Conservation (phyloP, 2,113 vertebrate species). For the Cettia cetti region DNA sequence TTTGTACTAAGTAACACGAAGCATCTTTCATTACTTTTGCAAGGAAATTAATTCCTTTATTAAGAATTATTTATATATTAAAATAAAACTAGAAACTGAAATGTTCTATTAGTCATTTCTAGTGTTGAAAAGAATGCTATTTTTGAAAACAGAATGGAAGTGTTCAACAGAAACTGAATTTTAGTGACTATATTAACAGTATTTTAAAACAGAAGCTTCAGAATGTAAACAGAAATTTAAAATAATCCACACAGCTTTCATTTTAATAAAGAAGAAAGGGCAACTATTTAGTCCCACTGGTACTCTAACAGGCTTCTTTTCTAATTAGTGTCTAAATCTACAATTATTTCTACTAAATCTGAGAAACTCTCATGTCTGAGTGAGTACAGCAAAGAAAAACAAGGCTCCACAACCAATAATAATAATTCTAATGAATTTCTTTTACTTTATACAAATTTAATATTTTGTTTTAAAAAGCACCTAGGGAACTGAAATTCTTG, state of each 20-base stretch:
- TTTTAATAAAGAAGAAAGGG: background rate
- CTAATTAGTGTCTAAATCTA: background rate
- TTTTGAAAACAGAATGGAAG: background rate
- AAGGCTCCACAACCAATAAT: background rate
- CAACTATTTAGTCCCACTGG: background rate
- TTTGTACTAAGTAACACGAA: background rate
- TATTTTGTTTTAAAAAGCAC: background rate
- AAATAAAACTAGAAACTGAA: background rate
- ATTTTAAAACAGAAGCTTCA: background rate
- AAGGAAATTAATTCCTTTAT: background rate
- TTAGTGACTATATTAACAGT: background rate
- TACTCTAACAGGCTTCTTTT: background rate
- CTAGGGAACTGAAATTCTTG: background rate
- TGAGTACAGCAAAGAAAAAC: background rate
- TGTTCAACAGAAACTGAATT: background rate
- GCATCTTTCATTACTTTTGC: background rate
- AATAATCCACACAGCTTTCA: background rate
- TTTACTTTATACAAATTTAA: background rate
- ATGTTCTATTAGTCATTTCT: background rate
- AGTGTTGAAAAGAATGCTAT: rapidly evolving
- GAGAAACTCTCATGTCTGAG: background rate
- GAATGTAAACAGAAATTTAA: background rate
- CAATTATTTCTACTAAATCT: background rate
- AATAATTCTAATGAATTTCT: background rate
- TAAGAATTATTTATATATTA: background rate